A percentile compares a stretch with the other conserved stretches of the same genome.
Conservation (phyloP, 2,113 vertebrate species). For the Cervus canadensis region DNA sequence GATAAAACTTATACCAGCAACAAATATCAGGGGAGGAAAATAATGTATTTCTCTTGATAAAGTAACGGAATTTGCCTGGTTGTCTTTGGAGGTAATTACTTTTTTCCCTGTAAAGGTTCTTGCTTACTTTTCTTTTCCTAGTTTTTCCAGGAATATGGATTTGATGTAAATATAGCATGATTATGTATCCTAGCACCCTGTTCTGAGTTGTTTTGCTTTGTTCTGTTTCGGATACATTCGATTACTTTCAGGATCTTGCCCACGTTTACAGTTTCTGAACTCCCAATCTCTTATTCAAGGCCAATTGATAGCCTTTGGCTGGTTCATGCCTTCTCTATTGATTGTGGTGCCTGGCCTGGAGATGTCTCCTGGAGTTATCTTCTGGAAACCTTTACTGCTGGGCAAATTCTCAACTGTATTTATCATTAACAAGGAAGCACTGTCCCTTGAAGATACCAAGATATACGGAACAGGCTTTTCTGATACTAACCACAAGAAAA, state of each 20-base stretch:
- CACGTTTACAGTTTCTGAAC: neutral
- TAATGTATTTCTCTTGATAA: slow-evolving; percentile 22
- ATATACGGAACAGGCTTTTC: neutral
- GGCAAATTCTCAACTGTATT: neutral
- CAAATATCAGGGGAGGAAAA: neutral
- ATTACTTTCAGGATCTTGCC: slow-evolving; percentile 1
- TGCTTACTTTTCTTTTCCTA: neutral
- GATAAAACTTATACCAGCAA: slow-evolving; percentile 23
- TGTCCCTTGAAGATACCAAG: neutral
- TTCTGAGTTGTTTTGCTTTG: neutral
- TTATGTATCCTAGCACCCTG: neutral
- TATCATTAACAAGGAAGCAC: neutral
- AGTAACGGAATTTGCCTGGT: neutral
- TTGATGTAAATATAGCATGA: neutral
- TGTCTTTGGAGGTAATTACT: neutral
- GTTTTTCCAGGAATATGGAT: neutral
- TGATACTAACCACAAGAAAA: neutral
- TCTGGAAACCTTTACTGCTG: neutral
- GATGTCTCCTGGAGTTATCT: neutral
- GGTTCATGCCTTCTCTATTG: neutral
- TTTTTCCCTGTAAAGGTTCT: neutral
- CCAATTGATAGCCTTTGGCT: neutral
- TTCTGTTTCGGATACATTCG: slow-evolving; percentile 20
- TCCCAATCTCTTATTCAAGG: neutral
- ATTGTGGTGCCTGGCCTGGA: neutral